Base-by-base conservation (phyloP, 2,797 vertebrate genomes). In the Gambusia yucatana region DNA sequence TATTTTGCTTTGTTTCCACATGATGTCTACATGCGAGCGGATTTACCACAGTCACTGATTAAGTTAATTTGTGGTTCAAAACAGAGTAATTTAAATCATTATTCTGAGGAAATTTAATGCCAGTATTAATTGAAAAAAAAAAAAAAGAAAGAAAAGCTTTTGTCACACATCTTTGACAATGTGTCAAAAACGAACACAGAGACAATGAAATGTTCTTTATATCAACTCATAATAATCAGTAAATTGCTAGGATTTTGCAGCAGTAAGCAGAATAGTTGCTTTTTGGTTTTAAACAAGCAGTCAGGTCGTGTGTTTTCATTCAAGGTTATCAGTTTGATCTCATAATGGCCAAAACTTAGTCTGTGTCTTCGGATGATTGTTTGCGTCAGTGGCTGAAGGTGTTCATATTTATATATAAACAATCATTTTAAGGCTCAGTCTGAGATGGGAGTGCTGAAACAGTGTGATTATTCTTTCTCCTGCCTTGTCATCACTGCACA, bases 401-500 rank as follows among this genome's bases (percentile, higher is more conserved):
- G 74, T 39, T 69, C 25, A 52, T 81, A 73, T 84, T 88, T 86
- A 77, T 72, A 67, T 77, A 78, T 85, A 88, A 82, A 75, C 82
- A 43, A 79, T 77, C 46, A 80, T 82, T 77, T 77, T 63, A 82
- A 81, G 63, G 71, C 79, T 67, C 57, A 81, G 57, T 47, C 75
- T 77, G 74, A 81, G 82, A 85, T 77, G 80, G 79, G 78, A 39
- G 61, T 44, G 50, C 46, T 78, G 52, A 82, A 87, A 88, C 90
- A 84, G 33, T 87, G 78, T 81, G 89, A 91, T 87, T 87, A 87
- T 83, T 87, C 72, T 77, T 85, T 9, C 41, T 47, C 11, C 81
- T 82, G 82, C 77, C 78, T 75, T 85, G 85, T 88, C 89, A 88
- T 90, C 83, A 82, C 77, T 76, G 81, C 85, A 86, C 84, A 77